A percentile compares a stretch with the other conserved stretches of the same genome.
These are phyloP conservation scores for Bothrops jararaca DNA, from an alignment of 2,113 vertebrate genomes.

Conservation along the genomic window DNA sequence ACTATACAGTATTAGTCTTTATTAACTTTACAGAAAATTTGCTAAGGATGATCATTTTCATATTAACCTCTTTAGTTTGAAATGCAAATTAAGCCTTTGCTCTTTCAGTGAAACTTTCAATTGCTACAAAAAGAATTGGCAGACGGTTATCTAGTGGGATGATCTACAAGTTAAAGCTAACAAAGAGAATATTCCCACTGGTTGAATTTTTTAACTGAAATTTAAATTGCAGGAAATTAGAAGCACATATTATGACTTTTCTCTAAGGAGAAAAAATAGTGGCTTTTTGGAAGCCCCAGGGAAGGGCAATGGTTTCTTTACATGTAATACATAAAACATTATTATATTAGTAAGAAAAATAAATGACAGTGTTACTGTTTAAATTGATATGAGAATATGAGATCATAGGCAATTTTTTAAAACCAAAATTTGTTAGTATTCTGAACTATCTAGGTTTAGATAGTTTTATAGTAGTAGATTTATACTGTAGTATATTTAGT, in stretches of 20 bases:
- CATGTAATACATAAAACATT: neutral
- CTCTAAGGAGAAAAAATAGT: neutral
- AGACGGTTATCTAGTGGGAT: conserved; percentile 2
- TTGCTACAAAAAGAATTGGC: neutral
- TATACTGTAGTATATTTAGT: too few species aligned
- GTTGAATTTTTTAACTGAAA: conserved; percentile 4
- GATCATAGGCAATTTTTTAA: neutral
- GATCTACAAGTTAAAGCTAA: neutral
- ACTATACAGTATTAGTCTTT: neutral
- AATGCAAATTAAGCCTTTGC: neutral
- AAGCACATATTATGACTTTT: neutral
- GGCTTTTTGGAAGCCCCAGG: neutral
- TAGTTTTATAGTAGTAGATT: too few species aligned
- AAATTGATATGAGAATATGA: neutral
- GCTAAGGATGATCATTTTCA: neutral
- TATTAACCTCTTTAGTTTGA: conserved; percentile 1
- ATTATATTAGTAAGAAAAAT: neutral
- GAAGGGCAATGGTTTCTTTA: neutral
- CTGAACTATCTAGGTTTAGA: neutral
- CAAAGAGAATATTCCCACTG: neutral
- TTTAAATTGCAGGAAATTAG: neutral
- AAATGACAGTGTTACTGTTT: neutral
- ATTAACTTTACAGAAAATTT: neutral
- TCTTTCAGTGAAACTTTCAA: neutral
- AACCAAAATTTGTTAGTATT: neutral